Conservation (phyloP, 1,140 invertebrate genomes). For the Bombus cullumanus region DNA sequence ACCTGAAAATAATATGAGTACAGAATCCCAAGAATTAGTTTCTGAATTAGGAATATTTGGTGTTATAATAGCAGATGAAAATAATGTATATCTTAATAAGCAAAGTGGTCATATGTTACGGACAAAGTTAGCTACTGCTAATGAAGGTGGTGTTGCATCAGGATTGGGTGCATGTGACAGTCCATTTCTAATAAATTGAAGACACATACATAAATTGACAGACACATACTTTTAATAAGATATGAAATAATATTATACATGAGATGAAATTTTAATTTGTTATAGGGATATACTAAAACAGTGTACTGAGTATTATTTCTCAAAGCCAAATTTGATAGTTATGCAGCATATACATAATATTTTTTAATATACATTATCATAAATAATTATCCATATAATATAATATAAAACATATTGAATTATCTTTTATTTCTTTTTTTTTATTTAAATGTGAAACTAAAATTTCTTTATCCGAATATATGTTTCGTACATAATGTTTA, state of each 20-base stretch:
- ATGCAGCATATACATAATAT: neutral
- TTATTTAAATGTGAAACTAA: neutral
- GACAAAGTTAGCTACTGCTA: slow-evolving; percentile 91
- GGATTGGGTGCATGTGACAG: slow-evolving; percentile 95
- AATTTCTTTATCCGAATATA: neutral
- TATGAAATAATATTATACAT: slow-evolving; percentile 76
- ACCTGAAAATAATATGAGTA: slow-evolving; percentile 80
- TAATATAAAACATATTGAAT: neutral
- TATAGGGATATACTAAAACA: neutral
- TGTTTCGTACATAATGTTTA: neutral
- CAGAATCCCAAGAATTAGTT: slow-evolving; percentile 80
- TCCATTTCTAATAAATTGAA: slow-evolving; percentile 82
- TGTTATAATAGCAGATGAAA: slow-evolving; percentile 90
- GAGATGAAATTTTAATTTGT: neutral
- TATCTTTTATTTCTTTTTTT: neutral
- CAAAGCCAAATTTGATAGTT: neutral
- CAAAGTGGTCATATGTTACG: slow-evolving; percentile 96
- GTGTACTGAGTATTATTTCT: neutral
- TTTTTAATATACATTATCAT: neutral
- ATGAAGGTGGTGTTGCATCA: slow-evolving; percentile 96
- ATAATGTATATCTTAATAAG: slow-evolving; percentile 88
- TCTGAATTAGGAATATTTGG: slow-evolving; percentile 98
- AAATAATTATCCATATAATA: neutral
- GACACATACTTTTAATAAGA: neutral
- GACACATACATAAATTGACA: neutral